These are phyloP conservation scores for Tetrax tetrax DNA, from an alignment of 2,113 vertebrate genomes.

Conservation along the genomic window DNA sequence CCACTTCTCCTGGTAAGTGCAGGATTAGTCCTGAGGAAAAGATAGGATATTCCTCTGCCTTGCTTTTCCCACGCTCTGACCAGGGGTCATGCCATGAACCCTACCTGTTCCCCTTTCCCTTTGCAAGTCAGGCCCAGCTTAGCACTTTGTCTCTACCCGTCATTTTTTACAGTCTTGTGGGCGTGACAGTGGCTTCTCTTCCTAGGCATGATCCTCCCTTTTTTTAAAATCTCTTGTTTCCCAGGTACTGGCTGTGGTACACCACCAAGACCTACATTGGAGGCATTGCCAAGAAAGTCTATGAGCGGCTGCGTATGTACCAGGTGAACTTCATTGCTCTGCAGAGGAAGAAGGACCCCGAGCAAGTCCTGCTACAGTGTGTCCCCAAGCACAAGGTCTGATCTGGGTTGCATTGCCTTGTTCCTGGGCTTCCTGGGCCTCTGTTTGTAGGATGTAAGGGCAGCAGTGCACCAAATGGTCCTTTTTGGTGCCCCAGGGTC, in stretches of 20 bases:
- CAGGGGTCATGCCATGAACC: neutral
- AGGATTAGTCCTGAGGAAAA: neutral
- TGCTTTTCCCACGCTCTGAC: neutral
- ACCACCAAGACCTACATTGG: slow-evolving; percentile 86
- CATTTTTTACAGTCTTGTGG: neutral
- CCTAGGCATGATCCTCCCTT: neutral
- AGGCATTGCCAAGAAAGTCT: slow-evolving; percentile 86
- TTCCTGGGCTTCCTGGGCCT: neutral
- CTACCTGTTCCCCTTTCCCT: neutral
- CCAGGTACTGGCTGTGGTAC: slow-evolving; percentile 99
- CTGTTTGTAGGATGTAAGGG: neutral
- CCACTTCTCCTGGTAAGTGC: slow-evolving; percentile 93
- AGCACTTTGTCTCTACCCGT: neutral
- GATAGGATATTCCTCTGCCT: neutral
- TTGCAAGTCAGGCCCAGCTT: neutral
- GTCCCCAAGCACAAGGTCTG: slow-evolving; percentile 87
- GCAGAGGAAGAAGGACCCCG: slow-evolving; percentile 88
- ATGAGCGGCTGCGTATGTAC: slow-evolving; percentile 88
- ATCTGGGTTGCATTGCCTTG: neutral
- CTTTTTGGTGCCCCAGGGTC: neutral
- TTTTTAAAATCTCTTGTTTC: neutral
- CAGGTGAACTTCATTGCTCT: slow-evolving; percentile 92
- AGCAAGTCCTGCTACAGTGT: slow-evolving; percentile 93
- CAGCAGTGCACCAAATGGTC: neutral
- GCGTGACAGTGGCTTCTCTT: neutral